These are phyloP conservation scores for Holothuria leucospilota DNA, from an alignment of 53 echinoderm and acorn worm species.

Conservation along the genomic window DNA sequence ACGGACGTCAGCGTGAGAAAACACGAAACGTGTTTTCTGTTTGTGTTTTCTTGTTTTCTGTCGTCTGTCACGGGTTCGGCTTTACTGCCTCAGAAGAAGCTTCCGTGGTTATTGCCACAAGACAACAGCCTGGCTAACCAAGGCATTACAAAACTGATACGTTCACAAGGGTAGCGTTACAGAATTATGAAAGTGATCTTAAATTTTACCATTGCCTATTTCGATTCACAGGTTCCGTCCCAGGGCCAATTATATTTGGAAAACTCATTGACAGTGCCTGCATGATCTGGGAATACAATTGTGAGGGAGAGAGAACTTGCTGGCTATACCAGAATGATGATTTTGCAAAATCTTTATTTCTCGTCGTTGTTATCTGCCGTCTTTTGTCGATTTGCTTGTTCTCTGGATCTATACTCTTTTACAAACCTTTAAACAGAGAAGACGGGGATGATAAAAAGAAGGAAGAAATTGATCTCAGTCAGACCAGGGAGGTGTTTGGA, in stretches of 20 bases:
- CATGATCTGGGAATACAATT: slow-evolving; percentile 64
- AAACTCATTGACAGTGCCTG: slow-evolving; percentile 69
- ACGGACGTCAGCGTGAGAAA: too few species aligned
- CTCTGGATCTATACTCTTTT: slow-evolving; percentile 7
- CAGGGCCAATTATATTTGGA: slow-evolving; percentile 71
- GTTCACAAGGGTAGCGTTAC: too few species aligned
- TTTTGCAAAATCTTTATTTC: slow-evolving; percentile 11
- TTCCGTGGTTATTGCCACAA: too few species aligned
- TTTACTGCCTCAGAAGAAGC: too few species aligned
- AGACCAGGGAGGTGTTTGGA: too few species aligned
- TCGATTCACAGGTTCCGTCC: slow-evolving; percentile 56
- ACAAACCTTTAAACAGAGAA: background rate
- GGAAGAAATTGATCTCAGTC: too few species aligned
- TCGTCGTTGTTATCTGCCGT: slow-evolving; percentile 21
- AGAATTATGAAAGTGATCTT: background rate
- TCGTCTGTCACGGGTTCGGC: too few species aligned
- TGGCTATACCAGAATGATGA: slow-evolving; percentile 70
- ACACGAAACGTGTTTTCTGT: too few species aligned
- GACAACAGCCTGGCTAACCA: too few species aligned
- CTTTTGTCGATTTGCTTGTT: background rate
- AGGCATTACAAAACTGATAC: too few species aligned
- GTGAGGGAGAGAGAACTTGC: slow-evolving; percentile 58
- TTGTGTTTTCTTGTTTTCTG: too few species aligned
- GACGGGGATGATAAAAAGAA: background rate
- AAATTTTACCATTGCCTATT: background rate